These are phyloP conservation scores for Eulemur rubriventer DNA, from an alignment of 2,797 vertebrate genomes.

Conservation along the genomic window DNA sequence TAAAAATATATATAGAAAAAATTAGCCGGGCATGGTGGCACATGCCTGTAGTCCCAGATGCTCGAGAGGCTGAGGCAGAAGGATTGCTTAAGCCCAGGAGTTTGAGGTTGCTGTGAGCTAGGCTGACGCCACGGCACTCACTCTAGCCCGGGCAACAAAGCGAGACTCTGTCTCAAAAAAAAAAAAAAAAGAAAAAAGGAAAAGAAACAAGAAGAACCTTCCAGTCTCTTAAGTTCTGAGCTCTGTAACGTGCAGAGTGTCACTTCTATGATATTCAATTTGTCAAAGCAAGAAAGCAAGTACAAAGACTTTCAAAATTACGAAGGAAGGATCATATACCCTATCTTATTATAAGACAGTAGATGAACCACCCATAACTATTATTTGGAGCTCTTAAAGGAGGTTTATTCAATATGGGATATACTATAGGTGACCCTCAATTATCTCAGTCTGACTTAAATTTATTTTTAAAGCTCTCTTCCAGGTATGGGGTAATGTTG, in stretches of 20 bases:
- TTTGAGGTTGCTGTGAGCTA: no score
- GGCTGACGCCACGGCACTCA: no score
- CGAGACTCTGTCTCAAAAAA: no score
- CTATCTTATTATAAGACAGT: neutral
- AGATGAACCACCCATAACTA: neutral
- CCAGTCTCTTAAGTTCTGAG: neutral
- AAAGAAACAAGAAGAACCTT: neutral
- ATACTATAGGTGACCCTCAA: neutral
- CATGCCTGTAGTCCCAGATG: no score
- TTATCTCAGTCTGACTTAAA: neutral
- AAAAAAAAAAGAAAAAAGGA: no score
- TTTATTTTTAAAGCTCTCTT: neutral
- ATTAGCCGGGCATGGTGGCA: no score
- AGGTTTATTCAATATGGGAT: neutral
- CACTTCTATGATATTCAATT: neutral
- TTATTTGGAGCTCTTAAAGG: neutral
- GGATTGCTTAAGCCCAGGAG: no score
- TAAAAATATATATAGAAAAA: no score
- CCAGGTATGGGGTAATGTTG: neutral
- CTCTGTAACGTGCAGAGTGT: neutral
- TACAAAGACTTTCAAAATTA: neutral
- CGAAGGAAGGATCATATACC: neutral
- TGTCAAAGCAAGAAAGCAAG: neutral
- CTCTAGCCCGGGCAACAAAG: no score
- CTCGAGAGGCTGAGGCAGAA: no score